Evolutionary conservation across 2,888 invertebrate species (phyloP).

Genomic region (Andrena bicolor): DNA sequence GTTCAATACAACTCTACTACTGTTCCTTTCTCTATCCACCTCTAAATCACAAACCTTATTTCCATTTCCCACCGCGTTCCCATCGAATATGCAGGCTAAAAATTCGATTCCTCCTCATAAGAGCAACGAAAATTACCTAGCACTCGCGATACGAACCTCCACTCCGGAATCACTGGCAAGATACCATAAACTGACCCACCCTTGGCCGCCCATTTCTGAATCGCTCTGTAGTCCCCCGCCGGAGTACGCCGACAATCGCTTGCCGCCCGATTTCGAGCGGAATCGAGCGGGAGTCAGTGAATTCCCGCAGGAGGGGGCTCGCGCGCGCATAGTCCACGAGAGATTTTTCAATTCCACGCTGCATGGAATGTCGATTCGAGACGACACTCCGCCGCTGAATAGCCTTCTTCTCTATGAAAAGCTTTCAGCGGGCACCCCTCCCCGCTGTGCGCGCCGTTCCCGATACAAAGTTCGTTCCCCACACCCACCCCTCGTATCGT

Average conservation of each 20-base stretch:
- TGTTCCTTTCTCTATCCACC: too few relatives aligned
- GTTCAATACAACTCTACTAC: too few relatives aligned
- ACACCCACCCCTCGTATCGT: not conserved
- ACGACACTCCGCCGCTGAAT: conserved; percentile 17
- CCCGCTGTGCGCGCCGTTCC: conserved; percentile 22
- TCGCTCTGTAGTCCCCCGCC: not conserved
- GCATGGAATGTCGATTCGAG: conserved; percentile 20
- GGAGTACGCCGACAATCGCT: not conserved
- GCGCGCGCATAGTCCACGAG: not conserved
- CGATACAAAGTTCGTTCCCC: conserved; percentile 45
- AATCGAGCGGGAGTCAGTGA: not conserved
- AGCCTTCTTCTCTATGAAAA: conserved; percentile 7
- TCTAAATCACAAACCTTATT: too few relatives aligned
- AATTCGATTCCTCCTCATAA: too few relatives aligned
- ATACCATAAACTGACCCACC: too few relatives aligned
- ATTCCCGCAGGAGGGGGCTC: not conserved
- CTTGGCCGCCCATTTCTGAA: not conserved
- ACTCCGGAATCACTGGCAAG: too few relatives aligned
- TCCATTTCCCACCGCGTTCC: too few relatives aligned
- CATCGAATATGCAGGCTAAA: too few relatives aligned
- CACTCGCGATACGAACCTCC: too few relatives aligned
- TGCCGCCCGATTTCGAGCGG: not conserved
- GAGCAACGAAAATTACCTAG: too few relatives aligned
- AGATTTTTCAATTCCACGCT: conserved; percentile 30
- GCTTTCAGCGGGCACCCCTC: conserved; percentile 34